Evolutionary conservation across 2,888 invertebrate genomes (phyloP), one percentile per base, ranked within the genome.

Genomic region (Horisme vitalbata): DNA sequence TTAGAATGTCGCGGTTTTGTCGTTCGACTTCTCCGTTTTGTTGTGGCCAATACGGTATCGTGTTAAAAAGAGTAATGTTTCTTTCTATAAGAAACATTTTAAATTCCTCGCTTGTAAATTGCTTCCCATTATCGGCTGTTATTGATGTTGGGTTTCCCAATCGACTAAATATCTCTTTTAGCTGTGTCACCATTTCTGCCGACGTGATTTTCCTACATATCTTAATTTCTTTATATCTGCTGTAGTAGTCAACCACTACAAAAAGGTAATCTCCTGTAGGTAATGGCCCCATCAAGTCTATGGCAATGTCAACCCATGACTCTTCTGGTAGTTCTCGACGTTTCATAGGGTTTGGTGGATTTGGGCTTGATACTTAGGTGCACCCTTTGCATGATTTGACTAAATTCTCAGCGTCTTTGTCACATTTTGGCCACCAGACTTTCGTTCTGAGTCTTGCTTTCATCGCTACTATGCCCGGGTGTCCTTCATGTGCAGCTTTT

Each of bases 341-440:
- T 12, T 39, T 45, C 13, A 60, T 11, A 0, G 54, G 54, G 1
- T 9, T 44, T 18, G 59, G 58, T 8, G 58, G 45, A 13, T 44
- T 57, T 2, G 58, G 55, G 1, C 35, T 30, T 1, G 43, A 41
- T 0, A 63, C 59, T 8, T 58, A 10, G 1, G 46, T 56, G 23
- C 59, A 65, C 0, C 59, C 44, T 38, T 54, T 57, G 31, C 60
- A 61, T 5, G 11, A 2, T 35, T 46, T 59, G 0, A 50, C 44
- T 0, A 44, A 3, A 3, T 28, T 33, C 41, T 61, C 59, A 0
- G 41, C 62, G 15, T 70, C 71, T 35, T 52, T 57, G 43, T 76
- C 72, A 3, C 63, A 61, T 34, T 57, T 63, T 4, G 71, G 68
- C 70, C 74, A 75, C 70, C 73, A 75, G 1, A 75, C 75, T 54